Base-by-base conservation (phyloP, 2,113 vertebrate genomes). In the Neodontobutis hainanensis region DNA sequence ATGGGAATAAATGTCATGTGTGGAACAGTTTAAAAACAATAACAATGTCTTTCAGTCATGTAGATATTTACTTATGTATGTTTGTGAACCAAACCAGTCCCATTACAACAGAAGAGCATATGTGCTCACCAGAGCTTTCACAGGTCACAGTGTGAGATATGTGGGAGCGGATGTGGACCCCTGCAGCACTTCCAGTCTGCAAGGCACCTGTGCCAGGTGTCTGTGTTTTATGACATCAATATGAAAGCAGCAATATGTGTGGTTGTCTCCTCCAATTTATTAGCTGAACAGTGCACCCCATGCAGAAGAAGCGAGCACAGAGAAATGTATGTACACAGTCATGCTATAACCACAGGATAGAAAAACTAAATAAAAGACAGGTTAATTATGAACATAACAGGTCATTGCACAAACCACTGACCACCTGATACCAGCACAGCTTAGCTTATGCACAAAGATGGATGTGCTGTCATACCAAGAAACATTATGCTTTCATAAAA, bases 121-220 rank as follows among this genome's bases (percentile, higher is more conserved):
- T 85, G 69, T 61, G 69, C 74, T 47, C 68, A 73, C 64, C 66
- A 73, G 74, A 81, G 61, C 49, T 60, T 71, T 58, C 53, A 36
- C 9, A 59, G 77, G 77, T 80, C 83, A 70, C 61, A 63, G 44
- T 34, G 52, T 64, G 60, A 64, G 65, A 68, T 27, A 62, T 65
- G 61, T 75, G 75, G 71, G 73, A 83, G 55, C 44, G 72, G 77
- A 85, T 87, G 42, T 66, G 64, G 77, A 65, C 70, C 72, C 78
- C 84, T 52, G 36, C 42, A 47, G 84, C 62, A 71, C 56, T 76
- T 65, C 67, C 71, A 79, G 42, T 45, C 85, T 84, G 85, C 83
- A 81, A 83, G 72, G 80, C 85, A 86, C 75, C 80, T 65, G 71
- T 63, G 87, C 77, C 88, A 88, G 88, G 86, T 90, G 88, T 87